Conservation (phyloP, 2,888 invertebrate genomes). For the Chaitophorus viminalis region DNA sequence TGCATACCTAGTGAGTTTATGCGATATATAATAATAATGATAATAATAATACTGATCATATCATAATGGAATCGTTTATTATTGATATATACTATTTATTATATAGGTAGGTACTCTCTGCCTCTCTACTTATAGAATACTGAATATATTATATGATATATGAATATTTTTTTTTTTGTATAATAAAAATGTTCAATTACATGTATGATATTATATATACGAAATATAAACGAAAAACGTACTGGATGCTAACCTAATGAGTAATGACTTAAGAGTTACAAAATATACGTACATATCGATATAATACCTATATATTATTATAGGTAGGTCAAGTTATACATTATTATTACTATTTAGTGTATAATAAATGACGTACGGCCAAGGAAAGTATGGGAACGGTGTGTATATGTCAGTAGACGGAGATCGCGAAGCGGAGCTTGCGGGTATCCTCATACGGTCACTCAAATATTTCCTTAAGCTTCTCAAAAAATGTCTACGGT, state of each 20-base stretch:
- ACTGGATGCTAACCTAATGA: slow-evolving; percentile 33
- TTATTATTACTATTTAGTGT: no score
- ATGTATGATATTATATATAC: not conserved
- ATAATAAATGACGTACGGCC: not conserved
- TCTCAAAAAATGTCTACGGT: no score
- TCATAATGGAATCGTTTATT: slow-evolving; percentile 36
- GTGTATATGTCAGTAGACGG: not conserved
- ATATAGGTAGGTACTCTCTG: not conserved
- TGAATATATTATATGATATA: no score
- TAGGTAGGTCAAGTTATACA: no score
- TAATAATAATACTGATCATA: slow-evolving; percentile 34
- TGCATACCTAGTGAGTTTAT: not conserved
- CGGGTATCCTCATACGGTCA: no score
- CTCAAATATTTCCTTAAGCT: no score
- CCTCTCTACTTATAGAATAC: not conserved
- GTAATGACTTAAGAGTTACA: not conserved
- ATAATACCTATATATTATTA: no score
- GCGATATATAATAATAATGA: slow-evolving; percentile 1
- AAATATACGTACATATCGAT: not conserved
- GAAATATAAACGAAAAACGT: not conserved
- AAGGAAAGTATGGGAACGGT: not conserved
- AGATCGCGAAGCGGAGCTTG: not conserved
- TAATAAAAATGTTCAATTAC: slow-evolving; percentile 23
- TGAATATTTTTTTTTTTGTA: not conserved
- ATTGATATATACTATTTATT: slow-evolving; percentile 33